Conservation (phyloP, 2,797 vertebrate genomes). For the Micropoecilia bifurca region DNA sequence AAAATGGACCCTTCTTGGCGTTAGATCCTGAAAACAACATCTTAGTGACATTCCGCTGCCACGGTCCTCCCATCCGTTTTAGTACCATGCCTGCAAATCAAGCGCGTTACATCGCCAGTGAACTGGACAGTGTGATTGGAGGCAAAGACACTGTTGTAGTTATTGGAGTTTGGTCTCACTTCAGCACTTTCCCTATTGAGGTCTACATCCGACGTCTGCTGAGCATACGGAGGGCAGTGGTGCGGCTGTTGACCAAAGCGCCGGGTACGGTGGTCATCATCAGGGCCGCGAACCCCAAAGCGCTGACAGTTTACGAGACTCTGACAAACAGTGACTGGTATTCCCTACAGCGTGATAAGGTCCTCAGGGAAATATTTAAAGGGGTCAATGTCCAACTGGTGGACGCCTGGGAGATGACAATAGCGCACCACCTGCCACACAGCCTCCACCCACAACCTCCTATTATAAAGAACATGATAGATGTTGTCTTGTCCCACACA, state of each 20-base stretch:
- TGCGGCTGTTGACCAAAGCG: too few species aligned
- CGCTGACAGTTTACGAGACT: conserved; percentile 82
- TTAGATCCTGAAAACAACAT: conserved; percentile 86
- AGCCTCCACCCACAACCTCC: conserved; percentile 86
- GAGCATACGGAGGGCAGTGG: too few species aligned
- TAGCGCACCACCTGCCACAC: conserved; percentile 80
- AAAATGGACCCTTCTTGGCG: conserved; percentile 87
- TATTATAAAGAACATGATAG: conserved; percentile 47
- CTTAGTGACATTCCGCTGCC: conserved; percentile 85
- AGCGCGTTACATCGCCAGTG: conserved; percentile 89
- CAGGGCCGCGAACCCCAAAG: conserved; percentile 86
- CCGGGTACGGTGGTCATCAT: conserved; percentile 41
- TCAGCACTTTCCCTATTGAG: conserved; percentile 89
- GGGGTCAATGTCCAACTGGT: conserved; percentile 86
- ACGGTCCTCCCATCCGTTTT: conserved; percentile 89
- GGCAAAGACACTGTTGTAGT: conserved; percentile 86
- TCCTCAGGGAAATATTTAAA: conserved; percentile 90
- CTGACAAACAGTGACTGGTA: conserved; percentile 93
- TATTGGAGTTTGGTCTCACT: conserved; percentile 91
- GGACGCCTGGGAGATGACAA: conserved; percentile 85
- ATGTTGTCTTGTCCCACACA: conserved; percentile 86
- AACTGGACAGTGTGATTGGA: conserved; percentile 86
- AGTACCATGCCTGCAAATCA: conserved; percentile 78
- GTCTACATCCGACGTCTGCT: conserved; percentile 84
- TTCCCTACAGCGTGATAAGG: conserved; percentile 83